Base-by-base conservation (phyloP, 2,888 invertebrate species). In the Tridacna gigas region DNA sequence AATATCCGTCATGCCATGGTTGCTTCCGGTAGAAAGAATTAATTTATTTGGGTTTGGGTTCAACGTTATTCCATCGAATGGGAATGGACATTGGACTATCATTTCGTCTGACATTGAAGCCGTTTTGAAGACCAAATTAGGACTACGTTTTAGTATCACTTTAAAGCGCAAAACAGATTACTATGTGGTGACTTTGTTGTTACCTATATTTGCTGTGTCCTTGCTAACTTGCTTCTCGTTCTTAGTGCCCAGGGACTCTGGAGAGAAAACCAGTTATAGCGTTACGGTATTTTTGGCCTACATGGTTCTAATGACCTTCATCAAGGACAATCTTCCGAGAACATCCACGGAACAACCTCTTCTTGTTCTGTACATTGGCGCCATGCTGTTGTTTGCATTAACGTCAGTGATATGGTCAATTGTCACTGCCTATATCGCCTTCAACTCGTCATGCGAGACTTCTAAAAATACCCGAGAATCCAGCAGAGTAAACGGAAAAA, bases 261-360 rank as follows among this genome's bases (percentile, higher is more conserved):
- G 69, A 2, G 69, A 69, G n/a, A 69, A 45, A 22, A 18, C 45
- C n/a, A 69, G 69, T 20, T 69, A 18, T 28, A 47, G 69, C n/a
- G 20, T 69, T 15, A 69, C 69, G 13, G 47, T 69, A 18, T 69
- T 69, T 47, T n/a, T 69, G 47, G 7, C 69, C 20, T 69, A 69
- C 47, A 45, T 47, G 45, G 69, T 69, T 5, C 69, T 69, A 0
- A 11, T 69, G n/a, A 45, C 47, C 45, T 69, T 47, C 22, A 69
- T 11, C 9, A 69, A 37, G 69, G 69, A 69, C 7, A 47, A 22
- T 47, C n/a, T 69, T 11, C 69, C 69, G 20, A 69, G 22, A 47
- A 69, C 69, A 20, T 69, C 69, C n/a, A n/a, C 15, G 28, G n/a
- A 47, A 15, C n/a, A 69, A 47, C 69, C 69, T 0, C n/a, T 45